Evolutionary conservation across 1,140 invertebrate species (phyloP).

Genomic region (Bombyx mandarina): DNA sequence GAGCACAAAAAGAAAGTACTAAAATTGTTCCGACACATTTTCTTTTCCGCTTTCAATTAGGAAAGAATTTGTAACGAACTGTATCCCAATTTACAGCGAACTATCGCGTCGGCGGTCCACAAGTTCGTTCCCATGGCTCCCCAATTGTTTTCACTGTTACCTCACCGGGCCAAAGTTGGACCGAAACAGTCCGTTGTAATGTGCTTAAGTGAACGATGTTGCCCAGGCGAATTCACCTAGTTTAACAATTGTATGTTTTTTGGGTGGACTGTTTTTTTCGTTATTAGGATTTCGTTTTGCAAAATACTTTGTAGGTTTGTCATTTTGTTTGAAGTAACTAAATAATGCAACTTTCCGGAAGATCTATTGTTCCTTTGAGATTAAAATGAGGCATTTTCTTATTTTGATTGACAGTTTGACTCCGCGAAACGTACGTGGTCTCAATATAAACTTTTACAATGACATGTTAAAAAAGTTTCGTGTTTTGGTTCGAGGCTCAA

Average conservation of each 20-base stretch:
- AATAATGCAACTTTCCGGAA: not conserved
- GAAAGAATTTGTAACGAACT: slow-evolving; percentile 24
- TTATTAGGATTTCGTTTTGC: not conserved
- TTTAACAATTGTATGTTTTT: slow-evolving; percentile 35
- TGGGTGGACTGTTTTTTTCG: slow-evolving; percentile 17
- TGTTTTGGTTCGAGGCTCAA: slow-evolving; percentile 6
- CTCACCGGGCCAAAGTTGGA: slow-evolving; percentile 41
- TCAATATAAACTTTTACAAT: not conserved
- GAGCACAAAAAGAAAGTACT: too few species aligned
- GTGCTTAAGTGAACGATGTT: slow-evolving; percentile 62
- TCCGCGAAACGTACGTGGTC: not conserved
- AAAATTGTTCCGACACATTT: too few species aligned
- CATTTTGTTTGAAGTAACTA: not conserved
- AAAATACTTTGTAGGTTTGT: not conserved
- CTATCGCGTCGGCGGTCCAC: slow-evolving; percentile 16
- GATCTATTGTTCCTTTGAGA: not conserved
- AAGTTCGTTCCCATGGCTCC: slow-evolving; percentile 40
- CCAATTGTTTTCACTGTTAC: slow-evolving; percentile 55
- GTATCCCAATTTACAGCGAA: slow-evolving; percentile 26
- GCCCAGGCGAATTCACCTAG: slow-evolving; percentile 43
- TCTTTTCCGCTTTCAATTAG: slow-evolving; percentile 14
- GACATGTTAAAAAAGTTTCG: slow-evolving; percentile 6
- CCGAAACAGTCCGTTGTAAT: slow-evolving; percentile 38
- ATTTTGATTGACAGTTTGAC: too few species aligned
- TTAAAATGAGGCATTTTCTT: too few species aligned